Evolutionary conservation across 2,888 invertebrate genomes (phyloP).

Genomic region (Oscheius myriophilus): DNA sequence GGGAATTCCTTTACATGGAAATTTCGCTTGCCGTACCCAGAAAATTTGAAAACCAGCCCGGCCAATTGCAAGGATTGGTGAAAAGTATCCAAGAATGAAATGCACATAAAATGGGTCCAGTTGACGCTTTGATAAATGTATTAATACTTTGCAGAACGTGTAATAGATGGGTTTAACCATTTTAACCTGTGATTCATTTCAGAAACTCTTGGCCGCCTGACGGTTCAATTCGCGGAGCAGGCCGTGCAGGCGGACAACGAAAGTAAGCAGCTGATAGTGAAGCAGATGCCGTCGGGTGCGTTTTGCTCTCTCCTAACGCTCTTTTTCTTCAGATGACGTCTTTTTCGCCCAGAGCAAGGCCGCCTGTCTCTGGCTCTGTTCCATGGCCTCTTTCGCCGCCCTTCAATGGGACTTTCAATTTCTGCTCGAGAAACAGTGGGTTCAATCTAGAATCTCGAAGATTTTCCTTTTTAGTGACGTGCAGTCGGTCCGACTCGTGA

Average conservation of each 20-base stretch:
- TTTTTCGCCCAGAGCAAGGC: slow-evolving; percentile 44
- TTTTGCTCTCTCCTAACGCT: background rate
- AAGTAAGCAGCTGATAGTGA: slow-evolving; percentile 18
- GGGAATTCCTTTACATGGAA: too few species aligned
- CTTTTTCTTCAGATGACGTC: slow-evolving; percentile 43
- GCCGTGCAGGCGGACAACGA: slow-evolving; percentile 29
- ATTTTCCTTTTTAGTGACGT: slow-evolving; percentile 31
- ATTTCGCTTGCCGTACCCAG: too few species aligned
- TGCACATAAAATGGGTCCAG: too few species aligned
- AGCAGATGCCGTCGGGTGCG: slow-evolving; percentile 6
- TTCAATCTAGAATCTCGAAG: background rate
- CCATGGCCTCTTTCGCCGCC: slow-evolving; percentile 52
- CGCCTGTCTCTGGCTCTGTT: slow-evolving; percentile 52
- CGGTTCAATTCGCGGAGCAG: slow-evolving; percentile 39
- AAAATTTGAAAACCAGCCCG: too few species aligned
- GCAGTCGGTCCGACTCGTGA: slow-evolving; percentile 36
- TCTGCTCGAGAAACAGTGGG: slow-evolving; percentile 41
- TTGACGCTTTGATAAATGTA: background rate
- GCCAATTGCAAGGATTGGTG: too few species aligned
- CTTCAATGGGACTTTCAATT: slow-evolving; percentile 50
- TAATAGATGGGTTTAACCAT: too few species aligned
- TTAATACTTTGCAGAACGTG: slow-evolving; percentile 5
- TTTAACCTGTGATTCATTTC: too few species aligned
- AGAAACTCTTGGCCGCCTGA: slow-evolving; percentile 1
- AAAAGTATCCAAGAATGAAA: too few species aligned